Conservation (phyloP, 2,113 vertebrate species). For the Stegastes partitus region DNA sequence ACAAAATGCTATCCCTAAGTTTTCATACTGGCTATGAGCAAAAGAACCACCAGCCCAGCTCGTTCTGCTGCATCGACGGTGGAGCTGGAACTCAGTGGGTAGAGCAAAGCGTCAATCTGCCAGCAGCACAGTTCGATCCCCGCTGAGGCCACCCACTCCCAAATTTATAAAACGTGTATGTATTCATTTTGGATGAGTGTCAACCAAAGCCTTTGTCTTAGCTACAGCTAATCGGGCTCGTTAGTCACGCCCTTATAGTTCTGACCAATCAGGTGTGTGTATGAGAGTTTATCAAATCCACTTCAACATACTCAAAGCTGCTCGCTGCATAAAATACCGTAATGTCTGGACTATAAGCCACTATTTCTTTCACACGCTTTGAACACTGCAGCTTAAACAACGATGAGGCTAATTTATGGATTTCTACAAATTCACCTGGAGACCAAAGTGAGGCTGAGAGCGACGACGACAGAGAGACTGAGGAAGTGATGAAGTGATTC, state of each 20-base stretch:
- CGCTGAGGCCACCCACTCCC: conserved; percentile 41
- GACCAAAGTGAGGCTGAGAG: too few relatives aligned
- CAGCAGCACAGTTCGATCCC: conserved; percentile 35
- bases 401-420: too few relatives aligned
- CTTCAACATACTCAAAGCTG: conserved; percentile 3
- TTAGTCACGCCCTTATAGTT: conserved; percentile 34
- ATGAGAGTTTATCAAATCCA: conserved; percentile 21
- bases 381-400: too few relatives aligned
- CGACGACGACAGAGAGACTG: too few relatives aligned
- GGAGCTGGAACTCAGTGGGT: conserved; percentile 25
- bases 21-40: neutral
- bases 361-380: too few relatives aligned
- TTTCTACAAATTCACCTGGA: too few relatives aligned
- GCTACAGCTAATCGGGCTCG: conserved; percentile 8
- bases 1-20: neutral
- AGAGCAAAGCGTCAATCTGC: conserved; percentile 31
- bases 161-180: conserved; percentile 48
- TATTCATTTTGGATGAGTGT: conserved; percentile 28
- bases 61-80: conserved; percentile 21
- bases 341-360: too few relatives aligned
- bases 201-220: conserved; percentile 11
- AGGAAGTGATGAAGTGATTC: too few relatives aligned
- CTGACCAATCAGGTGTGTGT: conserved; percentile 12
- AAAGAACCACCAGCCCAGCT: neutral
- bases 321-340: neutral